Base-by-base conservation (phyloP, 2,113 vertebrate species). In the Etia nguti region DNA sequence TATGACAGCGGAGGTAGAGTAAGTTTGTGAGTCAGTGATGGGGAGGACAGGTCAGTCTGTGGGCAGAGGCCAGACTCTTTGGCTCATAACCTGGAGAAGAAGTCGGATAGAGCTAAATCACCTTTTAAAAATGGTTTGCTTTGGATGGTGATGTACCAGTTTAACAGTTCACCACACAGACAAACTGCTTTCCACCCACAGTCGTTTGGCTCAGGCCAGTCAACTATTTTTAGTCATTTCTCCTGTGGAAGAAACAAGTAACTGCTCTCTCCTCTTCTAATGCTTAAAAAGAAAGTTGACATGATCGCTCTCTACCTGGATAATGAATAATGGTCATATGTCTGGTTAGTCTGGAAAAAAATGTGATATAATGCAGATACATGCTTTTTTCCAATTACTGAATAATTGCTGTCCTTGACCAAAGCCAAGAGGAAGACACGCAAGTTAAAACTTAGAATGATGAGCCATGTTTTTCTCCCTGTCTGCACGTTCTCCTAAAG, bases 1-100 rank as follows among this genome's bases (percentile, higher is more conserved):
- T 92, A 70, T 92, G 86, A 88, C 80, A 82, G 89, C 6, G 59
- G 88, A 92, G 87, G 89, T 31, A 81, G 60, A 90, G 26, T 29
- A 92, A 18, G 46, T 68, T 13, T 60, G 85, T 93, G 93, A 94
- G 91, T 92, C 93, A 93, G 84, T 55, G 73, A 26, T 13, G 84
- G 54, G 79, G 89, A 79, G 79, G 86, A 86, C 4, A n/a, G 86
- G 87, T 88, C 91, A 52, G 83, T 29, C 73, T 77, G 91, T 84
- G 87, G 89, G 84, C 83, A 79, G 56, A 85, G 73, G 85, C 73
- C 91, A 85, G 92, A 91, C 89, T 87, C 79, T 34, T 81, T 16
- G 87, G 83, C 88, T 92, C 89, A 80, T 59, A 82, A 92, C 79
- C 88, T 88, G 86, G 31, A 88, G 84, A 59, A 89, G 83, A 54